Conservation (phyloP, 2,797 vertebrate species). For the Diceros bicornis region DNA sequence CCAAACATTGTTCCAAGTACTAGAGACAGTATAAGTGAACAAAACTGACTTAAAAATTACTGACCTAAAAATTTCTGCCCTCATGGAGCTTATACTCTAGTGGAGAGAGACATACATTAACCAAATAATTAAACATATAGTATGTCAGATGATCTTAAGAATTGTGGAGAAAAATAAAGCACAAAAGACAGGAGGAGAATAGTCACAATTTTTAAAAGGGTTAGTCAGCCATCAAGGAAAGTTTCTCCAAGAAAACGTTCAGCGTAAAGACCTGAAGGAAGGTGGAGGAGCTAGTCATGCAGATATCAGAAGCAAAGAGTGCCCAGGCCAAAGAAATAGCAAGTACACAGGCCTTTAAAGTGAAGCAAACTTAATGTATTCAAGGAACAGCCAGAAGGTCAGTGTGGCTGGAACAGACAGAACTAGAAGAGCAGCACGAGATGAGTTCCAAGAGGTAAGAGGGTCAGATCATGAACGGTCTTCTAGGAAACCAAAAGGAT, state of each 20-base stretch:
- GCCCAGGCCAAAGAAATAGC: background rate
- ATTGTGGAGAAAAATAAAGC: background rate
- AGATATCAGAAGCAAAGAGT: background rate
- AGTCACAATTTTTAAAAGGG: background rate
- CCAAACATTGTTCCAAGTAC: background rate
- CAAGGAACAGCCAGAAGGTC: background rate
- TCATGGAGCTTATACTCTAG: background rate
- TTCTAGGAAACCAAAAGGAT: background rate
- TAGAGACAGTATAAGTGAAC: background rate
- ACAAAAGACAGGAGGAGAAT: background rate
- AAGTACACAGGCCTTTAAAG: background rate
- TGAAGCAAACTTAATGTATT: background rate
- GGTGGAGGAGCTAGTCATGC: background rate
- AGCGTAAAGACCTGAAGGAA: background rate
- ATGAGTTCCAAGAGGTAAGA: background rate
- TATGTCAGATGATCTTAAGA: background rate
- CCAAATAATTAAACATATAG: background rate
- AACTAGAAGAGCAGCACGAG: background rate
- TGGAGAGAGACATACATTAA: background rate
- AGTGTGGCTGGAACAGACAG: background rate
- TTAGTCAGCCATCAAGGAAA: background rate
- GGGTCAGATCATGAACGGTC: background rate
- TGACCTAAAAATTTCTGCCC: background rate
- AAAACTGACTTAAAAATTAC: slow-evolving; percentile 27
- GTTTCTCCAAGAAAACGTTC: background rate